A percentile compares a stretch with the other conserved stretches of the same genome.
Evolutionary conservation across 2,113 vertebrate genomes (phyloP).

Genomic region (Pluvialis apricaria): DNA sequence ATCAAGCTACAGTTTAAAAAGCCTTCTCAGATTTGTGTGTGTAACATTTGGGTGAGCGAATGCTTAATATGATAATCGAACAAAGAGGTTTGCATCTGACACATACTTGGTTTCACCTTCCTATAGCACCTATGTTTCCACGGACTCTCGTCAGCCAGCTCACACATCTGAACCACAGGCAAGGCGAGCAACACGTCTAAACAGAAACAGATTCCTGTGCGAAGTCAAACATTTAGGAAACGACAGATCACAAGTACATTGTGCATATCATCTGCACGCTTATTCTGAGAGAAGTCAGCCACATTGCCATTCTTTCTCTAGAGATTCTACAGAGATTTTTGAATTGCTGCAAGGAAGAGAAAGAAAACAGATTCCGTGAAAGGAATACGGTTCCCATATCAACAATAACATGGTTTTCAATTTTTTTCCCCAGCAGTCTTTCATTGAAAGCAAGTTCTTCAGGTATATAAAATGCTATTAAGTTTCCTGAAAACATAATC

Average conservation of each 20-base stretch:
- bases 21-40: background rate
- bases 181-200: fast-evolving
- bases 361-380: background rate
- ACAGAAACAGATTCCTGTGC: background rate
- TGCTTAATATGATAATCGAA: background rate
- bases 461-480: background rate
- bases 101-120: background rate
- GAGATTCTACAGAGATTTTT: background rate
- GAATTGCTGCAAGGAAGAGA: background rate
- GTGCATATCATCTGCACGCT: background rate
- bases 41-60: background rate
- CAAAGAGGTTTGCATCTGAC: background rate
- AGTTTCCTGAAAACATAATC: background rate
- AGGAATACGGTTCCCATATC: background rate
- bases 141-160: background rate
- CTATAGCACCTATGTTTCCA: background rate
- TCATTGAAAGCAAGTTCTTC: background rate
- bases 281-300: background rate
- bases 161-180: background rate
- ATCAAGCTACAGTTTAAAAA: background rate
- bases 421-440: background rate
- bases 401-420: background rate
- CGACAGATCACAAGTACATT: background rate
- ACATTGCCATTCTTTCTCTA: background rate
- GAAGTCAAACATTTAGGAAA: background rate